Evolutionary conservation across 2,797 vertebrate genomes (phyloP), one percentile per base, ranked within the genome.

Genomic region (Valencia hispanica): DNA sequence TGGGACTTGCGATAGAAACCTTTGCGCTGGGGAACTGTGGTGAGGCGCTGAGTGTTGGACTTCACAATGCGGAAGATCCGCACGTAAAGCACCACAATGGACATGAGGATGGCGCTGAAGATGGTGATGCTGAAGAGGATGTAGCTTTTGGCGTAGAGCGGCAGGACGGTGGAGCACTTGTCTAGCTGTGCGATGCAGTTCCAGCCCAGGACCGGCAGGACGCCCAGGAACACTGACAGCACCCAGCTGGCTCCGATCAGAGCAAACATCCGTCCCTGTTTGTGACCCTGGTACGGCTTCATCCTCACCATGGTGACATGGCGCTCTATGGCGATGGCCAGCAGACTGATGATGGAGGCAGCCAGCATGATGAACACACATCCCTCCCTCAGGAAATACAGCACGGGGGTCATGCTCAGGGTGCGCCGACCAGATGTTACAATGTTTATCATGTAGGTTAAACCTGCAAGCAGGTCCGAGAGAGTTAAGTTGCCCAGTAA

Each of bases 241-340:
- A 96, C 86, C 97, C 97, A 98, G 86, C 96, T 96, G 0, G 94
- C 94, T 0, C 85, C 96, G 2, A 97, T 96, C 83, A 97, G 88
- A 20, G 92, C 93, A 3, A 96, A 94, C 93, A 96, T 96, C 39
- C 97, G 96, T 0, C 96, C 95, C 51, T 95, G 93, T 78, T 97
- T 97, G 89, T 93, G 92, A 12, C 95, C 92, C 36, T 96, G 96
- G 85, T 96, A 95, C 0, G 96, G 96, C 79, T 97, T 96, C 92
- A 97, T 96, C 84, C 95, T 94, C 75, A 96, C 95, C 97, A 98
- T 97, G 77, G 97, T 97, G 32, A 97, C 94, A n/a, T 97, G 95
- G 2, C 97, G 95, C 89, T 98, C 97, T 0, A 98, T 96, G 30
- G 97, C 97, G 0, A 98, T 97, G 78, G 97, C 97, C 80, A 98